Base-by-base conservation (phyloP, 1,140 invertebrate genomes). In the Uloborus diversus region DNA sequence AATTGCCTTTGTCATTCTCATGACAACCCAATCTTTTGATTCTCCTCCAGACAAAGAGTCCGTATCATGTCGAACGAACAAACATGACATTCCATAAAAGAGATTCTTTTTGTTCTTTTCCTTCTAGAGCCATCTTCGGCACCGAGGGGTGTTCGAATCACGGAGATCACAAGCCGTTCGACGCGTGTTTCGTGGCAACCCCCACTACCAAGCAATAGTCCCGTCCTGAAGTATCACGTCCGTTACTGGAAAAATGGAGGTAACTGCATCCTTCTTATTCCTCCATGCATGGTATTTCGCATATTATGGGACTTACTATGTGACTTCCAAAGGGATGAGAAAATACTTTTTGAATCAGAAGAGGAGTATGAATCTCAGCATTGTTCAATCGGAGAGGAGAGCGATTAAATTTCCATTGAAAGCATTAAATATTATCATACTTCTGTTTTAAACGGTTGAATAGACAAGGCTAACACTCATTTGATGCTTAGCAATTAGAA, bases 211-310 rank as follows among this genome's bases (percentile, higher is more conserved):
- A 79, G 76, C 56, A 79, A 79, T 42, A 79, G 76, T 35, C 64
- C 64, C 27, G 76, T 79, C 23, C 76, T 79, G 33, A 79, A 79
- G 28, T 79, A 79, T 37, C 76, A 79, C 56, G 76, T 79, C n/a
- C 51, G 76, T 13, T 79, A 79, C 65, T 79, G 76, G 76, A 79
- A 79, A 42, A 79, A 69, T 56, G 76, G 76, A 79, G 76, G 76
- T 79, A 69, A 65, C 28, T 64, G 23, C 32, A 30, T 61, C 32
- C n/a, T n/a, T n/a, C n/a, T n/a, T 23, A 5, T 30, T 61, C 23
- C 57, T 61, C 57, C 27, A 13, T 27, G 27, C 11, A 11, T 35
- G 13, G n/a, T 27, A 4, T 25, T 65, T 65, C 35, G 42, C 62
- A n/a, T 27, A n/a, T n/a, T n/a, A n/a, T n/a, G n/a, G n/a, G n/a